Evolutionary conservation across 1,140 invertebrate species (phyloP).

Genomic region (Zaprionus taronus): DNA sequence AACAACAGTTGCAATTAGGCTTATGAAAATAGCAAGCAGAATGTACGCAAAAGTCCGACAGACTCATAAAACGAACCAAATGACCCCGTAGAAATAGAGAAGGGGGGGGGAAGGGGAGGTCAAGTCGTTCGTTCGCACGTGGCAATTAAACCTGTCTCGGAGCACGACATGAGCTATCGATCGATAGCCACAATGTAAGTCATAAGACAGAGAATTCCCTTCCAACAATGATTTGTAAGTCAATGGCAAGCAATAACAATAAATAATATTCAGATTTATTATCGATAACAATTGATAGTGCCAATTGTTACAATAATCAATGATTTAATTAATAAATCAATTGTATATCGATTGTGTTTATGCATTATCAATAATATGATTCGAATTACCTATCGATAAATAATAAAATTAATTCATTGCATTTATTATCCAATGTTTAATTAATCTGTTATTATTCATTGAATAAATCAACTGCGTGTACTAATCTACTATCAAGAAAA

Average conservation of each 20-base stretch:
- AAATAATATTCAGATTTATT: neutral
- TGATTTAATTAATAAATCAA: neutral
- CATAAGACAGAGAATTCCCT: neutral
- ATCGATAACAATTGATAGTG: neutral
- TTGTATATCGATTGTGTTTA: neutral
- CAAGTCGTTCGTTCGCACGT: slow-evolving; percentile 1
- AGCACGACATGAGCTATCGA: neutral
- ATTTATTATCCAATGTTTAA: no score
- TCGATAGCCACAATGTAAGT: neutral
- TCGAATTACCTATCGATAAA: neutral
- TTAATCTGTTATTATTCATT: neutral
- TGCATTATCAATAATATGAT: neutral
- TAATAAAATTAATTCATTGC: no score
- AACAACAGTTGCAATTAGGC: slow-evolving; percentile 59
- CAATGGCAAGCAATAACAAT: no score
- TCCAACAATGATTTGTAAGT: no score
- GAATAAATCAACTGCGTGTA: neutral
- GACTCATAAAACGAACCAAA: neutral
- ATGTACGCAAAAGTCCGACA: slow-evolving; percentile 29
- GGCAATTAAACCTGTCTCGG: neutral
- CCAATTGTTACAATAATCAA: no score
- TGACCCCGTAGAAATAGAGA: neutral
- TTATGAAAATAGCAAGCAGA: slow-evolving; percentile 52
- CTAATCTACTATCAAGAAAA: neutral
- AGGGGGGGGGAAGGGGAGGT: neutral